Evolutionary conservation across 2,888 invertebrate species (phyloP), one percentile per base, ranked within the genome.

Genomic region (Colostygia pectinataria): DNA sequence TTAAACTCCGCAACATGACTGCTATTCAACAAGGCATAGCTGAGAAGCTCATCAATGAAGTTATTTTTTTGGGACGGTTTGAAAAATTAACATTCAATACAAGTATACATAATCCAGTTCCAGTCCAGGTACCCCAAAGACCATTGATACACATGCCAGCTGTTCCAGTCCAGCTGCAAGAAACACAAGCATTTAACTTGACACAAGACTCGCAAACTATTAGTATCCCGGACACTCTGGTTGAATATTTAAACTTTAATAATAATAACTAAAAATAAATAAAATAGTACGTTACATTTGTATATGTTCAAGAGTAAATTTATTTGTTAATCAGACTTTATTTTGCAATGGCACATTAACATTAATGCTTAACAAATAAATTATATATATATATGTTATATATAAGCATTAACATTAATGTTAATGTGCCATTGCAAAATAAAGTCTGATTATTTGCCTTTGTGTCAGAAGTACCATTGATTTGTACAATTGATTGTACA

Each of bases 1-100:
- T 39, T 48, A 55, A 55, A 55, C 51, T 55, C 41, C 51, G 55
- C 48, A 55, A 48, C 48, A 55, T 52, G 55, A 45, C 52, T 51
- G 51, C 45, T 48, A 38, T 23, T 23, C 51, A 55, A 51, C 51
- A 55, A 55, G 51, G 47, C 47, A 44, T 52, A 52, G 51, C 51
- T 37, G 55, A 52, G 38, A 51, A 55, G 31, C 55, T 55, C 42
- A 49, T 55, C 49, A 55, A 49, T 48, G 52, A 55, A 50, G 47
- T 51, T 25, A 51, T 51, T 39, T 55, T 51, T 50, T 50, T 36
- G 36, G 36, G 36, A 40, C 45, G 54, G 44, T 39, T 50, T 36
- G 36, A 36, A 36, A 36, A 24, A 36, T 36, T 41, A 36, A 48
- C 47, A 24, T 48, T 41, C 14, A 41, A 48, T 37, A 48, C 41